These are phyloP conservation scores for Clarias platycephalus DNA, from an alignment of 2,797 vertebrate species.

Conservation along the genomic window DNA sequence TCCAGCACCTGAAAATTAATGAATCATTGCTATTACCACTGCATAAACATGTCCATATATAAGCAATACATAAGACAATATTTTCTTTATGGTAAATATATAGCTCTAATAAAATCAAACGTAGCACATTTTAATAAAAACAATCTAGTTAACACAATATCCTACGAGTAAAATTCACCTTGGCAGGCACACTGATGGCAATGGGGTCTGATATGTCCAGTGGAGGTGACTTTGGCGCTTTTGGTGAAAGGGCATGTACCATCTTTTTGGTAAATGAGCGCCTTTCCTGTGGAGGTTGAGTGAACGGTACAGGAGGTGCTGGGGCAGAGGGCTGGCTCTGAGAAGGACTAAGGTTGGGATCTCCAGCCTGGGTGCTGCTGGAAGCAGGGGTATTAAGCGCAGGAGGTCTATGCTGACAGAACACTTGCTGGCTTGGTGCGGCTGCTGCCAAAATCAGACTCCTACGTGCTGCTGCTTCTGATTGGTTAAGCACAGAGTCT, in stretches of 20 bases:
- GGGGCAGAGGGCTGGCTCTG: conserved; percentile 58
- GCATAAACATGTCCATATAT: background rate
- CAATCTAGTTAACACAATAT: background rate
- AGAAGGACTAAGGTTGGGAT: conserved; percentile 55
- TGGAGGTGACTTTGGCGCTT: conserved; percentile 62
- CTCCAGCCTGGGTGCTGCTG: conserved; percentile 52
- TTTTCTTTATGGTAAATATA: background rate
- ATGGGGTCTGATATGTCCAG: conserved; percentile 76
- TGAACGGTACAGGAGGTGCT: background rate
- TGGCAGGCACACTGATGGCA: conserved; percentile 74
- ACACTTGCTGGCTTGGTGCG: conserved; percentile 61
- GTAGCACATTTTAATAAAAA: background rate
- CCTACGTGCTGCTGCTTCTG: conserved; percentile 60
- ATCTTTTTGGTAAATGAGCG: conserved; percentile 67
- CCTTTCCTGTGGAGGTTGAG: conserved; percentile 59
- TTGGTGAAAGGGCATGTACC: conserved; percentile 61
- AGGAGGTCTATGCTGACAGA: conserved; percentile 61
- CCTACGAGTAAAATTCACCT: conserved; percentile 48
- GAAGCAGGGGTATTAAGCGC: conserved; percentile 55
- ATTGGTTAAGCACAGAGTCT: conserved; percentile 67
- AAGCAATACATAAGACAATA: background rate
- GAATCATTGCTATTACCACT: background rate
- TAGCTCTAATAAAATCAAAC: background rate
- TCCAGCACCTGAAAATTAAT: conserved; percentile 67
- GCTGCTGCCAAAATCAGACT: conserved; percentile 64